phyloP scores from a whole-genome alignment of 1,140 invertebrate genomes.

The Listronotus oregonensis region DNA sequence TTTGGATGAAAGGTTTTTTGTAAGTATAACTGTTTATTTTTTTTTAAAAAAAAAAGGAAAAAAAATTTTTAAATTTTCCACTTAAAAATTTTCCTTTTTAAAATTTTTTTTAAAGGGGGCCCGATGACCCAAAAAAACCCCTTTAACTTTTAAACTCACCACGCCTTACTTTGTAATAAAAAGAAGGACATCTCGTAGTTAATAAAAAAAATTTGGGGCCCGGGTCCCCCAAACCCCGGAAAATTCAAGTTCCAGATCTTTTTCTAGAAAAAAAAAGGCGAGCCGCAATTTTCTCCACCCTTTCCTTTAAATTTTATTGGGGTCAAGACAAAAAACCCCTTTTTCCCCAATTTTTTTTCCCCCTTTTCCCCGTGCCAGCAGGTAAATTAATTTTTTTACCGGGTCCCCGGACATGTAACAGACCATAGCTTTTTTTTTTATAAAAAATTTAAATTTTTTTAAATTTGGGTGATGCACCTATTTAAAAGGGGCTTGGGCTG shows the following conservation, averaged over 20 bases:
- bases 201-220: constrained; percentile 83
- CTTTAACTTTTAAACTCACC: constrained; percentile 78
- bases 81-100: no score
- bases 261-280: constrained; percentile 76
- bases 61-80: no score
- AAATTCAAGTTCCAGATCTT: constrained; percentile 82
- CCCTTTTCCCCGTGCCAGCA: constrained; percentile 78
- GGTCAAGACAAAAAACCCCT: constrained; percentile 85
- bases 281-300: constrained; percentile 78
- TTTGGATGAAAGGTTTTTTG: constrained; percentile 84
- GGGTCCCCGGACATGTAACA: no score
- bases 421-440: no score
- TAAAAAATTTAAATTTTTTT: no score
- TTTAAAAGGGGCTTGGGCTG: no score
- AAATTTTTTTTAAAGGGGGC: constrained; percentile 58
- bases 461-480: no score
- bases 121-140: constrained; percentile 74
- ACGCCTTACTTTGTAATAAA: constrained; percentile 82
- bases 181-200: constrained; percentile 74
- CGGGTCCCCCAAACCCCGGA: constrained; percentile 83
- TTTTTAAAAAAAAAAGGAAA: no score
- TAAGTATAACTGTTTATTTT: constrained; percentile 55
- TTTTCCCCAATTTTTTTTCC: constrained; percentile 75
- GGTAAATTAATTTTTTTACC: constrained; percentile 47
- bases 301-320: constrained; percentile 80